These are phyloP conservation scores for Eulemur coronatus DNA, from an alignment of 2,797 vertebrate genomes.

Conservation along the genomic window DNA sequence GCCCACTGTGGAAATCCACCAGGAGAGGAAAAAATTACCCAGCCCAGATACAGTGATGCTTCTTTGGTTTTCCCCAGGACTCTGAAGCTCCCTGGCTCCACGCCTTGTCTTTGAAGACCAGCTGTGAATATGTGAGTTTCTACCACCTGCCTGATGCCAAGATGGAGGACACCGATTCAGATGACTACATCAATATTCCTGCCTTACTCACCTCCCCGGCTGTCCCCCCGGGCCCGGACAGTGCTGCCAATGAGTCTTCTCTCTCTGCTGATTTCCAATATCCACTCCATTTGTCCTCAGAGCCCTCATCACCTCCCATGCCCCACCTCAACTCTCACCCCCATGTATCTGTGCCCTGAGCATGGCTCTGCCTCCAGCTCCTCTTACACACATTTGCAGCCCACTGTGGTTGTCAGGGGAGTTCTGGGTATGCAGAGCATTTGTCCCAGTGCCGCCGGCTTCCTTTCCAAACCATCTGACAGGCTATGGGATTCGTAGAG, in stretches of 20 bases:
- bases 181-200: conserved; percentile 69
- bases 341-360: not conserved
- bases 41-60: not conserved
- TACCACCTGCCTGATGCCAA: not conserved
- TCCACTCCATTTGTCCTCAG: not conserved
- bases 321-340: not conserved
- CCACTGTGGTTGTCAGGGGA: not conserved
- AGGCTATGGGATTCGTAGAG: not conserved
- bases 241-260: not conserved
- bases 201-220: not conserved
- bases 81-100: conserved; percentile 36
- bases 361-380: not conserved
- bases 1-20: not conserved
- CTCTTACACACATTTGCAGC: not conserved
- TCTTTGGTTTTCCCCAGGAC: conserved; percentile 59
- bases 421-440: not conserved
- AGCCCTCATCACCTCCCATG: not conserved
- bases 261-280: not conserved
- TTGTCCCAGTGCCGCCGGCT: not conserved
- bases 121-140: conserved; percentile 53
- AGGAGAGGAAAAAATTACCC: not conserved
- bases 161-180: not conserved
- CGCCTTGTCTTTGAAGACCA: not conserved
- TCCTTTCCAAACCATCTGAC: not conserved
- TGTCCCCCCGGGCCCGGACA: not conserved